Percentiles rank a stretch among this genome's conserved stretches.
These are phyloP conservation scores for Sepioteuthis lessoniana DNA, from an alignment of 2,888 invertebrate genomes.

Conservation along the genomic window DNA sequence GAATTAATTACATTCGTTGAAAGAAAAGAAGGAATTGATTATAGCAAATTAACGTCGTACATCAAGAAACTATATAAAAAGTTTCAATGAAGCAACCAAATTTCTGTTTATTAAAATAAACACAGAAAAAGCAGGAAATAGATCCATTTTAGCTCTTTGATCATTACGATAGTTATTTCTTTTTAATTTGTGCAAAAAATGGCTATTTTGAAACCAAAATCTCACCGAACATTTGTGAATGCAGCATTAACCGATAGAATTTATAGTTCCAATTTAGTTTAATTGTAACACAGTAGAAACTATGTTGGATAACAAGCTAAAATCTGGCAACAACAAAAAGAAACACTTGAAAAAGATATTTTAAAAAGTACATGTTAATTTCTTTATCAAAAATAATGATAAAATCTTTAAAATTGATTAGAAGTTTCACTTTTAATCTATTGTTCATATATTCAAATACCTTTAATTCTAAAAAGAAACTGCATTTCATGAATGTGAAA, in stretches of 20 bases:
- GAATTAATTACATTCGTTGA: neutral
- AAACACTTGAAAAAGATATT: too few species aligned
- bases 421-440: too few species aligned
- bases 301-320: too few species aligned
- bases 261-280: neutral
- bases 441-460: too few species aligned
- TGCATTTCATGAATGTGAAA: too few species aligned
- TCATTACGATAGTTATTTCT: neutral
- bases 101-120: neutral
- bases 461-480: too few species aligned
- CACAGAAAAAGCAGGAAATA: neutral
- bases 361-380: too few species aligned
- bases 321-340: too few species aligned
- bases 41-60: neutral
- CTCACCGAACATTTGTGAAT: neutral
- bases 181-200: neutral
- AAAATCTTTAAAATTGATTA: too few species aligned
- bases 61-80: neutral
- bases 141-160: neutral
- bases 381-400: too few species aligned
- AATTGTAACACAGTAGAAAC: too few species aligned
- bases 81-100: neutral
- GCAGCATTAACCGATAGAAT: neutral
- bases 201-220: neutral
- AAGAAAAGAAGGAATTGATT: neutral